Percentiles rank a stretch among this genome's conserved stretches.
Evolutionary conservation across 2,888 invertebrate species (phyloP).

Genomic region (Pedicia rivosa): DNA sequence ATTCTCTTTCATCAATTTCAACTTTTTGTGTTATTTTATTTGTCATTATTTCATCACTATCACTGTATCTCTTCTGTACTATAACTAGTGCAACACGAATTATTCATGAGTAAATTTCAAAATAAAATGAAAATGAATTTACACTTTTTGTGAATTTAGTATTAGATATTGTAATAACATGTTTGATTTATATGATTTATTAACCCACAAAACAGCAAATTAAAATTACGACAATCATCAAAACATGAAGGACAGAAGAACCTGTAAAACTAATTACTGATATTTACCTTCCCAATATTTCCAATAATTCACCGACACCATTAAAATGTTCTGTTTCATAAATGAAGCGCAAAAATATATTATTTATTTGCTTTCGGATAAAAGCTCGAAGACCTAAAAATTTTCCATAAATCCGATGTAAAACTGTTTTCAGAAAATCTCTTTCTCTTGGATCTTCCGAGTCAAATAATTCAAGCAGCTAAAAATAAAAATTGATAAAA

Average conservation of each 20-base stretch:
- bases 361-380: conserved; percentile 96
- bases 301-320: conserved; percentile 90
- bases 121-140: neutral
- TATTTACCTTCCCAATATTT: conserved; percentile 81
- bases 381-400: conserved; percentile 90
- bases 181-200: too few species aligned
- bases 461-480: conserved; percentile 90
- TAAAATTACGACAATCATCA: too few species aligned
- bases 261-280: too few species aligned
- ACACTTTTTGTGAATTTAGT: neutral
- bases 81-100: too few species aligned
- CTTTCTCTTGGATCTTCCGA: conserved; percentile 93
- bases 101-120: too few species aligned
- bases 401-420: conserved; percentile 96
- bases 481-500: conserved; percentile 14
- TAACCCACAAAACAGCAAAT: too few species aligned
- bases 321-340: conserved; percentile 98
- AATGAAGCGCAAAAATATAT: conserved; percentile 91
- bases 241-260: too few species aligned
- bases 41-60: too few species aligned
- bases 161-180: too few species aligned
- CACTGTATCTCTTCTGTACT: too few species aligned
- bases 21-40: too few species aligned
- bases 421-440: conserved; percentile 93
- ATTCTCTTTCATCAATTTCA: too few species aligned